Conservation (phyloP, 2,113 vertebrate genomes). For the Callocephalon fimbriatum region DNA sequence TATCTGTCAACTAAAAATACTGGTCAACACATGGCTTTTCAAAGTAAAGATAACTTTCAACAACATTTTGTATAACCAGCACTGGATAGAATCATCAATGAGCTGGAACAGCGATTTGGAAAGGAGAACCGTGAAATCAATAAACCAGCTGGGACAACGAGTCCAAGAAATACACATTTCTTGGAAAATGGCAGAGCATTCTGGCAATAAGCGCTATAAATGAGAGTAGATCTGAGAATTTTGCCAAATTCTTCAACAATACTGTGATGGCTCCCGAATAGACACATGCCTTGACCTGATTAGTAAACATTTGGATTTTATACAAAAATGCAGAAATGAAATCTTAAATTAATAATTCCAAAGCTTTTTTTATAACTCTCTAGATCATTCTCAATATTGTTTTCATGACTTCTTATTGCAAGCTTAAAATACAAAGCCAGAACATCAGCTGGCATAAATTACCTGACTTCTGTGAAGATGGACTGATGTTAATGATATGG, state of each 20-base stretch:
- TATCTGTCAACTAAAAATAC: slow-evolving; percentile 64
- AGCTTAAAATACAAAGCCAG: not conserved
- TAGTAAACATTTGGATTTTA: slow-evolving; percentile 40
- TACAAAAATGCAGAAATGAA: slow-evolving; percentile 2
- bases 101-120: slow-evolving; percentile 71
- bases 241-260: slow-evolving; percentile 16
- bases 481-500: not conserved
- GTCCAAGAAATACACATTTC: slow-evolving; percentile 68
- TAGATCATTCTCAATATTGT: not conserved
- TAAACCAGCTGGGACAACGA: slow-evolving; percentile 36
- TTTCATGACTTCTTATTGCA: slow-evolving; percentile 10
- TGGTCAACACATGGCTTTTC: slow-evolving; percentile 61
- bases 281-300: slow-evolving; percentile 26
- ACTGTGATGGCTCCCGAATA: slow-evolving; percentile 16
- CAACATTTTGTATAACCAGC: slow-evolving; percentile 16
- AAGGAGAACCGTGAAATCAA: slow-evolving; percentile 48
- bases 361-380: not conserved
- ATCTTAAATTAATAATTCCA: slow-evolving; percentile 22
- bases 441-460: slow-evolving; percentile 1
- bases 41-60: slow-evolving; percentile 64
- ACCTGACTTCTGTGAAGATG: not conserved
- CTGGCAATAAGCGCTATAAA: slow-evolving; percentile 49
- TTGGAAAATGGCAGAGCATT: slow-evolving; percentile 72
- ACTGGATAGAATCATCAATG: slow-evolving; percentile 41
- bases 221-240: slow-evolving; percentile 20